Evolutionary conservation across 2,797 vertebrate species (phyloP).

Genomic region (Phalanger gymnotis): DNA sequence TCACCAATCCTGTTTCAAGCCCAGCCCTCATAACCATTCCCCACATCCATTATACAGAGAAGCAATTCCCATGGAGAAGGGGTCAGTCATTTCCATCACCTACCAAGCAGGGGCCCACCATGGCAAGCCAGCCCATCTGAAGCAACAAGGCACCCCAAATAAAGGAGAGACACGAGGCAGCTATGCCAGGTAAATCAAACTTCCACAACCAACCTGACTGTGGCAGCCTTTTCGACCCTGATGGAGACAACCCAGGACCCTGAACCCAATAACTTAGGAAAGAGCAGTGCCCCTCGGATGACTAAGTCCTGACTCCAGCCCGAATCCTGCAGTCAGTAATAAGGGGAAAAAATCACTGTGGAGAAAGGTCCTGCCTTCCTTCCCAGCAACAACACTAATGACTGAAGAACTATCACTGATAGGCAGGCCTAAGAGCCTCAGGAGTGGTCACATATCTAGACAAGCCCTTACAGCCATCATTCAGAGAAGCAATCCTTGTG

Average conservation of each 20-base stretch:
- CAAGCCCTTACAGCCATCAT: not conserved
- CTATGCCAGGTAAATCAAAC: not conserved
- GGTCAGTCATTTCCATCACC: not conserved
- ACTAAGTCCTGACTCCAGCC: not conserved
- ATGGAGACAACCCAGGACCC: not conserved
- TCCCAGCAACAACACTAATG: not conserved
- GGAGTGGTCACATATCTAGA: not conserved
- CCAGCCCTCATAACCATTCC: not conserved
- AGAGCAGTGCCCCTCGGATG: not conserved
- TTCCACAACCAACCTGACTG: not conserved
- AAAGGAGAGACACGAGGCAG: not conserved
- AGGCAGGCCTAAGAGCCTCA: not conserved
- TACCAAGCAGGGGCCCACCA: not conserved
- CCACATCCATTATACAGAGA: not conserved
- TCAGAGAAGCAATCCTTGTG: not conserved
- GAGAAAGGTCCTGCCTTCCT: not conserved
- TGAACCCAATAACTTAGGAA: not conserved
- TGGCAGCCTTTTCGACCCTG: not conserved
- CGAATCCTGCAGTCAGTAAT: not conserved
- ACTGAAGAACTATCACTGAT: not conserved
- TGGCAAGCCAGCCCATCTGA: not conserved
- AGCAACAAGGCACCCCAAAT: not conserved
- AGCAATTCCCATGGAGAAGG: not conserved
- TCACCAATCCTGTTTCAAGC: not conserved
- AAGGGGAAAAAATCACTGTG: not conserved